Percentiles rank a stretch among this genome's conserved stretches.
phyloP scores from a whole-genome alignment of 2,113 vertebrate species.

The Equus przewalskii region DNA sequence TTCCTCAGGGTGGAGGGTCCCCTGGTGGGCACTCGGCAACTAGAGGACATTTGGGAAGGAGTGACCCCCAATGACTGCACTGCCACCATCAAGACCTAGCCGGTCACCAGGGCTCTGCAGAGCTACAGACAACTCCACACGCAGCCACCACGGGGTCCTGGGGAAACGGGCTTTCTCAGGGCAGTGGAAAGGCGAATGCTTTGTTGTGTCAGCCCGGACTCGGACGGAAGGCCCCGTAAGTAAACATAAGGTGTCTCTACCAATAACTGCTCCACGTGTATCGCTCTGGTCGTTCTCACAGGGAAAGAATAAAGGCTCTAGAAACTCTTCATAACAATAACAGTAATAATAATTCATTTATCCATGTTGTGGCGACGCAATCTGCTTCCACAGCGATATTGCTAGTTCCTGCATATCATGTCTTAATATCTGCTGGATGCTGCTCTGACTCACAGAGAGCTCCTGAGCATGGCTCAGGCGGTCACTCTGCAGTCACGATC shows the following conservation, averaged over 20 bases:
- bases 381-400: fast-evolving
- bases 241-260: fast-evolving
- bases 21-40: background rate
- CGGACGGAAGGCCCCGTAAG: fast-evolving
- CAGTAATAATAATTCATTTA: no score
- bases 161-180: background rate
- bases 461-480: fast-evolving
- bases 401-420: fast-evolving
- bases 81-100: fast-evolving
- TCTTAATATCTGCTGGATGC: fast-evolving
- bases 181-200: background rate
- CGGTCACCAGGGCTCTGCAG: background rate
- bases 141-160: no score
- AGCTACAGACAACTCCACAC: background rate
- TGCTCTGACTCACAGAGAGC: fast-evolving
- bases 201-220: background rate
- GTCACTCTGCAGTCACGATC: fast-evolving
- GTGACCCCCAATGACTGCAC: fast-evolving
- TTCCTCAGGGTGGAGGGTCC: background rate
- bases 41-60: background rate
- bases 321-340: fast-evolving
- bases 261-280: fast-evolving
- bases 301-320: background rate
- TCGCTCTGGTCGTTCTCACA: no score
- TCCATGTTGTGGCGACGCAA: background rate